Evolutionary conservation across 1,140 invertebrate genomes (phyloP).

Genomic region (Zaprionus nigranus): DNA sequence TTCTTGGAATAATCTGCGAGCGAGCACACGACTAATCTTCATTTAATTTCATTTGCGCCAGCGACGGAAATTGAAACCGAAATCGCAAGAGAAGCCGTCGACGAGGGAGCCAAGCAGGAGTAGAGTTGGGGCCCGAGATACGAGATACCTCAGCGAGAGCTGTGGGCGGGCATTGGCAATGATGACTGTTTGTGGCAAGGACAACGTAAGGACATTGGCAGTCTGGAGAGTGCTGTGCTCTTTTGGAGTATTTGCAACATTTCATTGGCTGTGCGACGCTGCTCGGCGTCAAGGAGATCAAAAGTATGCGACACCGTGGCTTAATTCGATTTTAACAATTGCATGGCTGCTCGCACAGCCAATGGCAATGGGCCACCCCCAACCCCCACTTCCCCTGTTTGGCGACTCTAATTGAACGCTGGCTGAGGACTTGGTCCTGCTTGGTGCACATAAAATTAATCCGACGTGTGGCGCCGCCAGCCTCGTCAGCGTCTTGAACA

Average conservation of each 20-base stretch:
- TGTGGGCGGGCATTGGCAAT: slow-evolving; percentile 48
- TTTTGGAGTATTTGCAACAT: slow-evolving; percentile 60
- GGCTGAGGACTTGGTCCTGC: slow-evolving; percentile 36
- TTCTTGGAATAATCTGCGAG: slow-evolving; percentile 78
- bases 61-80: slow-evolving; percentile 71
- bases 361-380: slow-evolving; percentile 64
- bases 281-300: slow-evolving; percentile 71
- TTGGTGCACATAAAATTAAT: slow-evolving; percentile 79
- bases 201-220: slow-evolving; percentile 78
- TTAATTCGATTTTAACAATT: slow-evolving; percentile 83
- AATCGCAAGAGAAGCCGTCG: slow-evolving; percentile 36
- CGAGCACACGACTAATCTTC: slow-evolving; percentile 81
- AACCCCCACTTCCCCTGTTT: slow-evolving; percentile 4
- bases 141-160: slow-evolving; percentile 35
- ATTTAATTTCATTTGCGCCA: slow-evolving; percentile 82
- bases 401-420: slow-evolving; percentile 65
- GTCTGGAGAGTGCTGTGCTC: not conserved
- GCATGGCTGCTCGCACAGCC: slow-evolving; percentile 64
- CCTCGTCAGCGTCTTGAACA: slow-evolving; percentile 77
- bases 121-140: slow-evolving; percentile 20
- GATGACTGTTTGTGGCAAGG: slow-evolving; percentile 53
- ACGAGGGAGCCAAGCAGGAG: not conserved
- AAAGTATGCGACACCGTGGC: slow-evolving; percentile 83
- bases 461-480: slow-evolving; percentile 77
- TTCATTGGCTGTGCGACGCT: slow-evolving; percentile 69